These are phyloP conservation scores for Latrodectus hesperus DNA, from an alignment of 2,888 invertebrate species.

Conservation along the genomic window DNA sequence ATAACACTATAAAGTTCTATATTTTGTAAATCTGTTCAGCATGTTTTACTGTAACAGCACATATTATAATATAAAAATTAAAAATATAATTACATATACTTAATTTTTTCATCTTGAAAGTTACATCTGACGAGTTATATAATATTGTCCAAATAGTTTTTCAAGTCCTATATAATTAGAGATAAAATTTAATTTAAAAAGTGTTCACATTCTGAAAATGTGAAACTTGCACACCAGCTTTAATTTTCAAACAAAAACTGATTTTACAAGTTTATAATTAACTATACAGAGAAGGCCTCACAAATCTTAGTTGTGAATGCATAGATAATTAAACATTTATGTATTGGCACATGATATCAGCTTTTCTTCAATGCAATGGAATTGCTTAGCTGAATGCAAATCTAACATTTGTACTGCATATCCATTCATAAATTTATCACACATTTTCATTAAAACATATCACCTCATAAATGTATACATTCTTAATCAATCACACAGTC, in stretches of 20 bases:
- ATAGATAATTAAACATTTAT: slow-evolving; percentile 49
- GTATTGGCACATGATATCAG: slow-evolving; percentile 63
- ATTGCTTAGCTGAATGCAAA: too few species aligned
- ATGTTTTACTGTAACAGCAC: too few species aligned
- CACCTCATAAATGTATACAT: too few species aligned
- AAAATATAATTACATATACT: not conserved
- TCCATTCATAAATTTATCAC: too few species aligned
- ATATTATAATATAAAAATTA: not conserved
- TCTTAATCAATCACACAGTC: too few species aligned
- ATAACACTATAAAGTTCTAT: too few species aligned
- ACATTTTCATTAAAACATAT: too few species aligned
- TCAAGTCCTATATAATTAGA: too few species aligned
- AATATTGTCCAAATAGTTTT: not conserved
- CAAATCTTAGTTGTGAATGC: slow-evolving; percentile 51
- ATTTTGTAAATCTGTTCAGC: too few species aligned
- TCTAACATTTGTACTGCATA: too few species aligned
- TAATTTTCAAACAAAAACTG: not conserved
- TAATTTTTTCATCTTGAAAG: not conserved
- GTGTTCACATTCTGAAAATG: not conserved
- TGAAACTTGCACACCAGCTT: not conserved
- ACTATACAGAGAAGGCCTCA: slow-evolving; percentile 57
- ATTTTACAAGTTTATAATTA: slow-evolving; percentile 28
- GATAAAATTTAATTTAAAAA: too few species aligned
- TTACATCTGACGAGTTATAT: not conserved
- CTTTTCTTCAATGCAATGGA: slow-evolving; percentile 26